Conservation (phyloP, 2,888 invertebrate species). For the Athalia rosae region DNA sequence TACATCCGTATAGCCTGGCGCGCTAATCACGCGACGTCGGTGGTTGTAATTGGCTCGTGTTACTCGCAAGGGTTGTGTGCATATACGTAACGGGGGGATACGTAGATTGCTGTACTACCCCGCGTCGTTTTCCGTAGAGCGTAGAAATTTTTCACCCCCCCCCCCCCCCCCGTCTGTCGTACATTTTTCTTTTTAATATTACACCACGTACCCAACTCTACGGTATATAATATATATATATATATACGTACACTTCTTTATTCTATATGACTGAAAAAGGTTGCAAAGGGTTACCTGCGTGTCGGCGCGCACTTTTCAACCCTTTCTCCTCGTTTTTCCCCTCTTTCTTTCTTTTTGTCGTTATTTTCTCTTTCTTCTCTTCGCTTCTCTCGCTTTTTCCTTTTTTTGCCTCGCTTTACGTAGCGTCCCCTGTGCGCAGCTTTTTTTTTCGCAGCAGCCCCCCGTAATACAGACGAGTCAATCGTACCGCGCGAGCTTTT, state of each 20-base stretch:
- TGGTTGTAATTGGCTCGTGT: slow-evolving; percentile 34
- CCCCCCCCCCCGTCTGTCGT: too few relatives aligned
- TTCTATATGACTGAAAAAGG: too few relatives aligned
- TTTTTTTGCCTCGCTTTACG: too few relatives aligned
- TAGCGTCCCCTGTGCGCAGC: too few relatives aligned
- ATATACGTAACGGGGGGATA: too few relatives aligned
- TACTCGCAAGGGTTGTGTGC: background rate
- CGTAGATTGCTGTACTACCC: background rate
- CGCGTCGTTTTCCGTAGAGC: slow-evolving; percentile 2
- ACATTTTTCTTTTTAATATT: too few relatives aligned
- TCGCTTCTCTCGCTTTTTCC: too few relatives aligned
- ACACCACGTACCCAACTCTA: background rate
- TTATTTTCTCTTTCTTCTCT: too few relatives aligned
- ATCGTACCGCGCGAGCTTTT: background rate
- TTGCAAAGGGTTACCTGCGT: slow-evolving; percentile 21
- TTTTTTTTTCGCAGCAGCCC: background rate
- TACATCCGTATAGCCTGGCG: slow-evolving; percentile 30
- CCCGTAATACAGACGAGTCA: slow-evolving; percentile 12
- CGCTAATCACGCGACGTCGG: slow-evolving; percentile 41
- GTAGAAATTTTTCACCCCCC: too few relatives aligned
- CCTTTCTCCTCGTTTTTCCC: too few relatives aligned
- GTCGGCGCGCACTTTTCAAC: background rate
- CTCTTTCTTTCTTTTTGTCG: too few relatives aligned
- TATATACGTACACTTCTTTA: background rate
- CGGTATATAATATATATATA: too few relatives aligned